Conservation (phyloP, 2,113 vertebrate genomes). For the Raja brachyura region DNA sequence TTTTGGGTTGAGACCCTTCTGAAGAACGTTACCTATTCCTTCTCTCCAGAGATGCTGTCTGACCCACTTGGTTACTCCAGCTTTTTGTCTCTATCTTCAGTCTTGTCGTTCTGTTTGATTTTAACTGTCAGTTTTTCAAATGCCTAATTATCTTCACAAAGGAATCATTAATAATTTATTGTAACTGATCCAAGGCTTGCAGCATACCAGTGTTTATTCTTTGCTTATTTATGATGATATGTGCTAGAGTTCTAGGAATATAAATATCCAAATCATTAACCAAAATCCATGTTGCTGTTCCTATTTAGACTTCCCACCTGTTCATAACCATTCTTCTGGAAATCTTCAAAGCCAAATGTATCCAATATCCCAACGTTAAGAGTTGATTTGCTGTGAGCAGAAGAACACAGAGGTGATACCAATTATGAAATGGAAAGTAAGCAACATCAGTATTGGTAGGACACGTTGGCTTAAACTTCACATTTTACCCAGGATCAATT, state of each 20-base stretch:
- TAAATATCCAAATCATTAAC: not conserved
- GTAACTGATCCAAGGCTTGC: not conserved
- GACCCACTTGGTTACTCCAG: no score
- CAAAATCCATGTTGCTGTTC: not conserved
- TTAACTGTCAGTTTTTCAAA: not conserved
- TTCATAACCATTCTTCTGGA: slow-evolving; percentile 82
- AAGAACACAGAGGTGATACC: not conserved
- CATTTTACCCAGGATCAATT: not conserved
- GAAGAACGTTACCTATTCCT: no score
- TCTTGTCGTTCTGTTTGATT: not conserved
- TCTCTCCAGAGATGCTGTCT: no score
- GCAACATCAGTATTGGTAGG: not conserved
- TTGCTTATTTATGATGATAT: not conserved
- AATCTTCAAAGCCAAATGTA: slow-evolving; percentile 89
- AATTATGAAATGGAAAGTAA: not conserved
- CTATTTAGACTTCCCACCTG: slow-evolving; percentile 60
- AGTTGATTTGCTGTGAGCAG: slow-evolving; percentile 58
- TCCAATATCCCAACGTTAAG: slow-evolving; percentile 83
- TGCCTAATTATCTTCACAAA: not conserved
- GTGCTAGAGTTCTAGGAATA: not conserved
- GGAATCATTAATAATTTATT: not conserved
- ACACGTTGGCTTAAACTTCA: not conserved
- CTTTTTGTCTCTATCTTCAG: no score
- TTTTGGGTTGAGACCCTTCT: no score
- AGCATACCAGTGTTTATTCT: not conserved